Percentiles rank a stretch among this genome's conserved stretches.
Evolutionary conservation across 1,140 invertebrate species (phyloP).

Genomic region (Drosophila hydei): DNA sequence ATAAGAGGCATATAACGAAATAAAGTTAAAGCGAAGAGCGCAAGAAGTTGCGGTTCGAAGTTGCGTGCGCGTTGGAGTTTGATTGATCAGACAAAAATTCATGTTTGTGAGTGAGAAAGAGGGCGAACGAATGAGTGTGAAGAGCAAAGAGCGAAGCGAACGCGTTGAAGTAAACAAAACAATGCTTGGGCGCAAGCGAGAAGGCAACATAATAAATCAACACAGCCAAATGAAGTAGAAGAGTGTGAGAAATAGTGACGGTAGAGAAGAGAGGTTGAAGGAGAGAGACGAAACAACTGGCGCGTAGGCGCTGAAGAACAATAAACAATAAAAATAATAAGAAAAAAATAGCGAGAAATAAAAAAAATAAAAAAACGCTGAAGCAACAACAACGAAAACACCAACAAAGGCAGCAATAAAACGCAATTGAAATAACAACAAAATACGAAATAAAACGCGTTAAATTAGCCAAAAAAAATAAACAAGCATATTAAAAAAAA

Average conservation of each 20-base stretch:
- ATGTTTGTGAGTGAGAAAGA: constrained; percentile 16
- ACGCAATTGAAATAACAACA: constrained; percentile 31
- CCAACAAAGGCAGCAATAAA: constrained; percentile 3
- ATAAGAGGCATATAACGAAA: background rate
- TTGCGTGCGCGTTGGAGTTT: constrained; percentile 32
- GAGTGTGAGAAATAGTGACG: constrained; percentile 21
- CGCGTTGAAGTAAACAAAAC: constrained; percentile 44
- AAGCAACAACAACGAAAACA: constrained; percentile 42
- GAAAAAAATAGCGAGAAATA: constrained; percentile 17
- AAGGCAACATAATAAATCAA: constrained; percentile 12
- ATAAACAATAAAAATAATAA: constrained; percentile 36
- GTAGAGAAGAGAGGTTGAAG: constrained; percentile 1
- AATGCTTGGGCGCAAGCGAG: constrained; percentile 9
- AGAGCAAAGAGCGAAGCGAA: constrained; percentile 10
- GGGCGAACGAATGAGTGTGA: constrained; percentile 26
- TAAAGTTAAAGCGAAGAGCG: background rate
- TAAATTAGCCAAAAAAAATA: constrained; percentile 11
- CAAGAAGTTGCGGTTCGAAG: constrained; percentile 28
- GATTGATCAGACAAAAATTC: constrained; percentile 42
- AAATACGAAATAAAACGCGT: constrained; percentile 14
- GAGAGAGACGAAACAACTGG: constrained; percentile 31
- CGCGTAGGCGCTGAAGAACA: constrained; percentile 50
- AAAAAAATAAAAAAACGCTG: constrained; percentile 27
- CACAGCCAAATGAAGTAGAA: constrained; percentile 19
- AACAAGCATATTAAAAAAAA: too few species aligned